Conservation (phyloP, 2,888 invertebrate species). For the Folsomia manolachei region DNA sequence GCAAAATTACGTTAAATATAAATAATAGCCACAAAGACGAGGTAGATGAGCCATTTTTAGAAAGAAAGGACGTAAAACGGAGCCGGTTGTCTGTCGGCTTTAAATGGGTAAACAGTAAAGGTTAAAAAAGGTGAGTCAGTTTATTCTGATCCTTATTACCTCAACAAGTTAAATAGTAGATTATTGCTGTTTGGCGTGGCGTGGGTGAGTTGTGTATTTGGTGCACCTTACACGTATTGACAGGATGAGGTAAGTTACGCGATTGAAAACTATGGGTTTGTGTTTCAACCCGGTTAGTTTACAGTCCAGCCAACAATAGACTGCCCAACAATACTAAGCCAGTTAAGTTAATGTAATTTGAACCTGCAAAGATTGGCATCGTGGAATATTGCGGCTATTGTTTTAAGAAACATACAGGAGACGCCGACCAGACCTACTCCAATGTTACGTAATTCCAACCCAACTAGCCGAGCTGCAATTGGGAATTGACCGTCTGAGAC, state of each 20-base stretch:
- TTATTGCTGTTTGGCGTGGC: constrained; percentile 13
- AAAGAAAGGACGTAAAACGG: constrained; percentile 25
- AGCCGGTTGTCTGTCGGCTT: constrained; percentile 32
- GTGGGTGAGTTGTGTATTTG: constrained; percentile 10
- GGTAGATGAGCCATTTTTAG: constrained; percentile 21
- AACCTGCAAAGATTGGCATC: neutral
- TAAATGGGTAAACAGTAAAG: constrained; percentile 26
- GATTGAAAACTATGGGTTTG: too few relatives aligned
- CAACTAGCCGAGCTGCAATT: neutral
- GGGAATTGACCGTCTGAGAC: neutral
- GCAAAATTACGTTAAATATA: constrained; percentile 17
- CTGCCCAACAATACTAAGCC: too few relatives aligned
- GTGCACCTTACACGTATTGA: neutral
- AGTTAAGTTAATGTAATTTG: too few relatives aligned
- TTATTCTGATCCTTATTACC: constrained; percentile 18
- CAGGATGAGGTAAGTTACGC: neutral
- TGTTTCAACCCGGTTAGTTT: too few relatives aligned
- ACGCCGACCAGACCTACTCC: neutral
- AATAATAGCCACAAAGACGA: constrained; percentile 20
- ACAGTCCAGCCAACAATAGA: too few relatives aligned
- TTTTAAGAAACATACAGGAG: neutral
- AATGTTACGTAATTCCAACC: too few relatives aligned
- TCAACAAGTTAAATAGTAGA: constrained; percentile 19
- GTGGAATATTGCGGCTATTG: neutral
- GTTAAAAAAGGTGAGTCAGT: constrained; percentile 25